phyloP scores from a whole-genome alignment of 2,888 invertebrate species.

The Emmelina monodactyla region DNA sequence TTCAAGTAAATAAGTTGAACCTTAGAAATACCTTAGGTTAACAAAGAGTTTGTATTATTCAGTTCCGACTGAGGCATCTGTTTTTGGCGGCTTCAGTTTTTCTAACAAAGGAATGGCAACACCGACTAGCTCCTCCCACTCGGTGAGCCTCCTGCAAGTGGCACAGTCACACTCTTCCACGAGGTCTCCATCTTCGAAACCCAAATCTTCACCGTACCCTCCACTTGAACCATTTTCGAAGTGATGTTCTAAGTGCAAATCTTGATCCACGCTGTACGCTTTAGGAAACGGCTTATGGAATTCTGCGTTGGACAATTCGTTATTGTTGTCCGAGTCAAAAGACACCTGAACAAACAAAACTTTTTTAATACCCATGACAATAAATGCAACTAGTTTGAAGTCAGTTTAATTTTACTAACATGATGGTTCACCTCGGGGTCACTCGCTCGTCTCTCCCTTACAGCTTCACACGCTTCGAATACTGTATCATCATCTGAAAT shows the following conservation, averaged over 20 bases:
- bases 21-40: too few species aligned
- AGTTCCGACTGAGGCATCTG: conserved; percentile 50
- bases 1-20: too few species aligned
- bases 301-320: conserved; percentile 20
- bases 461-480: conserved; percentile 42
- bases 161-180: conserved; percentile 39
- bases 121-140: conserved; percentile 79
- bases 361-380: too few species aligned
- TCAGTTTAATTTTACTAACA: conserved; percentile 26
- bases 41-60: too few species aligned
- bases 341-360: too few species aligned
- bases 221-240: conserved; percentile 15
- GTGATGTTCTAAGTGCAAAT: conserved; percentile 24
- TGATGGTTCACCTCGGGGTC: conserved; percentile 36
- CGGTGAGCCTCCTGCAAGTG: conserved; percentile 40
- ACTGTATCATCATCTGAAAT: conserved; percentile 48
- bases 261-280: conserved; percentile 29
- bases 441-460: conserved; percentile 30
- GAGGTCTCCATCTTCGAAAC: conserved; percentile 46
- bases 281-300: conserved; percentile 17
- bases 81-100: conserved; percentile 55
- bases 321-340: conserved; percentile 36
- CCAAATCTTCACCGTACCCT: conserved; percentile 41
- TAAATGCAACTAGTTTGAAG: background rate
- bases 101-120: conserved; percentile 79